These are phyloP conservation scores for Thereva nobilitata DNA, from an alignment of 2,888 invertebrate genomes.

Conservation along the genomic window DNA sequence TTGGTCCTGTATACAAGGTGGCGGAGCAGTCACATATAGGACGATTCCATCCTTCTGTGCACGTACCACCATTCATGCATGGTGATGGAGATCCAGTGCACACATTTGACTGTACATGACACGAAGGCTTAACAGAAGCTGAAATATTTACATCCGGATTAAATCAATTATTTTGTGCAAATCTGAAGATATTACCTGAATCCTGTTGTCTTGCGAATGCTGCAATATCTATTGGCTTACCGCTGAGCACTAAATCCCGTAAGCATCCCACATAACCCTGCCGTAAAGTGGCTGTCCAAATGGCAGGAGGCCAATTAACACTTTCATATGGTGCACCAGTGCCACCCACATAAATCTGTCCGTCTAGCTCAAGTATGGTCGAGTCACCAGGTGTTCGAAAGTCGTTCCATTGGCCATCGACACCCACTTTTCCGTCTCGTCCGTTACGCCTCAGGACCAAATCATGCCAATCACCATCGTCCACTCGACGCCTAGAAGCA, in stretches of 20 bases:
- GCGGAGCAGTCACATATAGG: constrained; percentile 90
- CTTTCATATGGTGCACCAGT: constrained; percentile 80
- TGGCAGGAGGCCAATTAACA: constrained; percentile 76
- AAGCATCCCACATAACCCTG: constrained; percentile 95
- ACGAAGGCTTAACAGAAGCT: constrained; percentile 89
- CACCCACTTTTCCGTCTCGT: constrained; percentile 83
- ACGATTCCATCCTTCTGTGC: constrained; percentile 94
- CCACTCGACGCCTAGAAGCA: constrained; percentile 79
- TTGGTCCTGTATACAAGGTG: constrained; percentile 86
- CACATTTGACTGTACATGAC: constrained; percentile 79
- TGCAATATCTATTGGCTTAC: constrained; percentile 85
- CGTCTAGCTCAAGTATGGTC: constrained; percentile 84
- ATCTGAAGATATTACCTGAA: constrained; percentile 65
- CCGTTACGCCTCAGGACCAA: constrained; percentile 81
- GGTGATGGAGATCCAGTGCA: constrained; percentile 82
- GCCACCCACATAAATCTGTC: constrained; percentile 87
- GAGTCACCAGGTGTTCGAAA: constrained; percentile 89
- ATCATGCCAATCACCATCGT: constrained; percentile 93
- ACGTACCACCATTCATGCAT: constrained; percentile 86
- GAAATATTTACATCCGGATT: constrained; percentile 41
- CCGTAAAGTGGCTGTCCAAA: constrained; percentile 88
- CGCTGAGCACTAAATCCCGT: constrained; percentile 85
- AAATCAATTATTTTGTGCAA: constrained; percentile 19
- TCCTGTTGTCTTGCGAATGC: constrained; percentile 88
- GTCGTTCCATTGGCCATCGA: constrained; percentile 85